phyloP scores from a whole-genome alignment of 2,113 vertebrate genomes.

The Eretmochelys imbricata region DNA sequence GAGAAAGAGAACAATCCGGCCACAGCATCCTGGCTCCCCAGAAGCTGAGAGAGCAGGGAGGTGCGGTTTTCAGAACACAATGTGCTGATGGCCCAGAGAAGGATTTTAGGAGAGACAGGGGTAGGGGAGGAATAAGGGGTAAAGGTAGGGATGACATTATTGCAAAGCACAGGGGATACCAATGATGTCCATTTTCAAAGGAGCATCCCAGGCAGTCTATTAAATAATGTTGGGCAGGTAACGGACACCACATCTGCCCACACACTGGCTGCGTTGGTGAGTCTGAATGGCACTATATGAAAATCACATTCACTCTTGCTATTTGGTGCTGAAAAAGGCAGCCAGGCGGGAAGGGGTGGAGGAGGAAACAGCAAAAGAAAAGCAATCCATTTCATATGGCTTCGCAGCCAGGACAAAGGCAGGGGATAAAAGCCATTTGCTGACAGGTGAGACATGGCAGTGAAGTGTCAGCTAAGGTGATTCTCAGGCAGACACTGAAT shows the following conservation, averaged over 20 bases:
- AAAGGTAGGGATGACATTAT: neutral
- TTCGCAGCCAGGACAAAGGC: neutral
- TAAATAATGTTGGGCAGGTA: neutral
- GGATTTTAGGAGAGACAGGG: neutral
- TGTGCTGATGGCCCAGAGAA: neutral
- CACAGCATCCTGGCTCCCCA: neutral
- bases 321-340: neutral
- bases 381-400: conserved; percentile 46
- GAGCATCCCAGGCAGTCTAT: neutral
- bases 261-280: accelerated
- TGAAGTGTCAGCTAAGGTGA: neutral
- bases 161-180: neutral
- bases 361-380: neutral
- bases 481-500: neutral
- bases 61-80: neutral
- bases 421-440: neutral
- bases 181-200: neutral
- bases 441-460: neutral
- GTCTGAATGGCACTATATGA: accelerated
- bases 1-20: neutral
- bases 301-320: neutral
- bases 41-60: neutral
- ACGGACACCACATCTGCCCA: neutral
- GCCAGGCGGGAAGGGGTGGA: neutral
- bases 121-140: neutral